Conservation (phyloP, 2,113 vertebrate genomes). For the Urocolius indicus region DNA sequence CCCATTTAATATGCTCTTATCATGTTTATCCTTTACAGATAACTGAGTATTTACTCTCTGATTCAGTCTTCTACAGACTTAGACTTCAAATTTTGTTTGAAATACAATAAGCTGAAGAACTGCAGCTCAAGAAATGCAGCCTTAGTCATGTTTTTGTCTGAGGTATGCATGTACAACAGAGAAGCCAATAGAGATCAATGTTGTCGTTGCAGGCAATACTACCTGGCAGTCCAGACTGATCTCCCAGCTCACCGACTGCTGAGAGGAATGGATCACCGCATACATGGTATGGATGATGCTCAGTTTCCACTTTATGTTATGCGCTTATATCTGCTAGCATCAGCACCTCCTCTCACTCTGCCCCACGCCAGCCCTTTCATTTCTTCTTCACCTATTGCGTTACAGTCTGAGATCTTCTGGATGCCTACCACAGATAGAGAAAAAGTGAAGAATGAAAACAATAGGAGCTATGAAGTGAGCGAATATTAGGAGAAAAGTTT, state of each 20-base stretch:
- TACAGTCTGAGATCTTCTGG: too few species aligned
- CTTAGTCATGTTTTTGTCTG: background rate
- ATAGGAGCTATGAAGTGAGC: background rate
- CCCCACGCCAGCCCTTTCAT: too few species aligned
- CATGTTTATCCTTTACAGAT: background rate
- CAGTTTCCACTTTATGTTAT: too few species aligned
- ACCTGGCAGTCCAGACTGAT: too few species aligned
- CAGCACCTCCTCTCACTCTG: too few species aligned
- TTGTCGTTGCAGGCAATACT: too few species aligned
- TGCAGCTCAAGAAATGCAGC: background rate
- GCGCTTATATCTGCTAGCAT: too few species aligned
- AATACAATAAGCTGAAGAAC: background rate
- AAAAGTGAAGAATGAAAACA: background rate
- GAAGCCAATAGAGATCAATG: background rate
- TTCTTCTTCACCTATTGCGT: too few species aligned
- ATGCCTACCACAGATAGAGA: too few species aligned
- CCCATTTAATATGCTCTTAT: background rate
- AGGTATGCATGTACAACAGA: background rate
- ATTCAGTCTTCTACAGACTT: background rate
- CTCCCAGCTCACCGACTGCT: too few species aligned
- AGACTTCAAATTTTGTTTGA: background rate
- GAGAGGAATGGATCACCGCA: too few species aligned
- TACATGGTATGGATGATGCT: too few species aligned
- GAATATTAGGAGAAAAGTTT: background rate
- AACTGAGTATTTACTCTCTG: background rate